phyloP scores from a whole-genome alignment of 2,888 invertebrate genomes.

The Oscheius sp. region DNA sequence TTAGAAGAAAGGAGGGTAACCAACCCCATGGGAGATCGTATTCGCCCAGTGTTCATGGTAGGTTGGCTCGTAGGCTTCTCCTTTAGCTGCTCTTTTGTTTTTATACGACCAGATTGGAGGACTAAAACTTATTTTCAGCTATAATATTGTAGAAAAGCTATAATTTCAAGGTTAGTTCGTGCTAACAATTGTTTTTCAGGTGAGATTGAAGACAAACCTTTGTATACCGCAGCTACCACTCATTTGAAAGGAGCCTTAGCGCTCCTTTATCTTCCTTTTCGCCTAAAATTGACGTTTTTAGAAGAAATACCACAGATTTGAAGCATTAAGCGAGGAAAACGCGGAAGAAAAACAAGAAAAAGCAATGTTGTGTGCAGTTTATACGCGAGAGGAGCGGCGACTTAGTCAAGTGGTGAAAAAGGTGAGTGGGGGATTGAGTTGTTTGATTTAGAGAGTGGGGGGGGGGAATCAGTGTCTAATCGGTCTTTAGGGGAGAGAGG shows the following conservation, averaged over 20 bases:
- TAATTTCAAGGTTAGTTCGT: background rate
- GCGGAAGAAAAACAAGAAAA: background rate
- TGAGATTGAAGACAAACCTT: slow-evolving; percentile 37
- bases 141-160: background rate
- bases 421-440: background rate
- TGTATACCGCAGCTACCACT: slow-evolving; percentile 55
- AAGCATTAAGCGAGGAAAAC: slow-evolving; percentile 2
- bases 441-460: slow-evolving; percentile 1
- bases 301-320: background rate
- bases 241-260: slow-evolving; percentile 29
- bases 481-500: background rate
- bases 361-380: background rate
- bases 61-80: slow-evolving; percentile 66
- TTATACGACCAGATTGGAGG: slow-evolving; percentile 52
- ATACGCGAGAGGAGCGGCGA: background rate
- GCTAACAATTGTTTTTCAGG: too few species aligned
- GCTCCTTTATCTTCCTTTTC: background rate
- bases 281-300: background rate
- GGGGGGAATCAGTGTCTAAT: background rate
- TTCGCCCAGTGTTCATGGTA: slow-evolving; percentile 65
- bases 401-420: background rate
- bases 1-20: background rate
- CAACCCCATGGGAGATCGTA: slow-evolving; percentile 60
- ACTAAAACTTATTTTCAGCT: slow-evolving; percentile 28
- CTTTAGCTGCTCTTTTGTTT: slow-evolving; percentile 57